Conservation (phyloP, 1,140 invertebrate species). For the Pectinophora gossypiella region DNA sequence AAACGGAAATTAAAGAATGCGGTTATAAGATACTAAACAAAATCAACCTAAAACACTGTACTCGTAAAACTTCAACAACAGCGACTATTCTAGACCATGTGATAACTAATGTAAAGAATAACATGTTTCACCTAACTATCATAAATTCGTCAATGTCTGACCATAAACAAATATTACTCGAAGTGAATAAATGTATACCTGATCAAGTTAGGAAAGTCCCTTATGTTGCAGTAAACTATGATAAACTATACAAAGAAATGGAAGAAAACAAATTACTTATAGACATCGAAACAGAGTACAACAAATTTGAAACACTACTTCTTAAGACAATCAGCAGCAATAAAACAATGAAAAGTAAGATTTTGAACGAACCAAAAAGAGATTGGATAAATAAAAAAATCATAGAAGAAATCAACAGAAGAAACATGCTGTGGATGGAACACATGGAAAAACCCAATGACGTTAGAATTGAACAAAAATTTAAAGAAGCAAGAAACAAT, state of each 20-base stretch:
- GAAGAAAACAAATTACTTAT: background rate
- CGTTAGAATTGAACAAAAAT: background rate
- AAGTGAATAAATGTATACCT: background rate
- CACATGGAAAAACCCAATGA: background rate
- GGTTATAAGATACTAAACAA: background rate
- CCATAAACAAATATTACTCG: conserved; percentile 1
- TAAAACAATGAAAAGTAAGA: background rate
- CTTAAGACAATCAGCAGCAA: background rate
- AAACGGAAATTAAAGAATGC: background rate
- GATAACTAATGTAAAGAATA: background rate
- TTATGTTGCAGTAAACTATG: background rate
- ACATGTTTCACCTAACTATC: background rate
- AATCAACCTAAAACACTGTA: background rate
- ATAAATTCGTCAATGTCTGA: conserved; percentile 1
- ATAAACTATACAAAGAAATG: background rate
- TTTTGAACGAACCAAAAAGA: background rate
- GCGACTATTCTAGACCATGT: background rate
- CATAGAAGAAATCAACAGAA: background rate
- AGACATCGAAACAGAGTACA: background rate
- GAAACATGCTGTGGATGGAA: background rate
- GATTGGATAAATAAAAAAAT: background rate
- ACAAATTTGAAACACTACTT: background rate
- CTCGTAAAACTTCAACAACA: background rate
- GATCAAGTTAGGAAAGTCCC: background rate
- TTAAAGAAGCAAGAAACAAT: background rate